phyloP scores from a whole-genome alignment of 2,113 vertebrate species.

The Seriola rivoliana region DNA sequence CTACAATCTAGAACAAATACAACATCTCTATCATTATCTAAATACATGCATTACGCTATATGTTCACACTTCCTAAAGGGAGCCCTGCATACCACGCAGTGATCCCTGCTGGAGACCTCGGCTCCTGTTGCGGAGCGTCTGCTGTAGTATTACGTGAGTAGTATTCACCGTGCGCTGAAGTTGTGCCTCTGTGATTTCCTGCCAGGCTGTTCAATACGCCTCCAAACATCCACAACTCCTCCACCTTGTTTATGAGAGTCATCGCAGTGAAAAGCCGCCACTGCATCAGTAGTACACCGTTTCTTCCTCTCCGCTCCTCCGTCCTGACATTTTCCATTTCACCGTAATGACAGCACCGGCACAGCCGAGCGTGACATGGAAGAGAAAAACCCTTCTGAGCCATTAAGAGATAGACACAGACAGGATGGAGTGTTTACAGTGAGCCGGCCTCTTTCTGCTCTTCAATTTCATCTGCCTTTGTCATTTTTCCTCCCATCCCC shows the following conservation, averaged over 20 bases:
- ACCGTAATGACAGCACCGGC: constrained; percentile 30
- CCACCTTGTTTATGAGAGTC: constrained; percentile 26
- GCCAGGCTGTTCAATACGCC: constrained; percentile 39
- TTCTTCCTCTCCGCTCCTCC: constrained; percentile 31
- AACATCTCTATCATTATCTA: background rate
- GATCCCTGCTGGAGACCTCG: constrained; percentile 27
- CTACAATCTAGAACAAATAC: too few species aligned
- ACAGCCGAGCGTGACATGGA: constrained; percentile 26
- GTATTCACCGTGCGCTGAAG: constrained; percentile 10
- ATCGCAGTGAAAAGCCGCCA: background rate
- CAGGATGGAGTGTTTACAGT: constrained; percentile 50
- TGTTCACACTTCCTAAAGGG: background rate
- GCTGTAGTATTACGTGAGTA: background rate
- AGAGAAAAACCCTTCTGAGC: constrained; percentile 55
- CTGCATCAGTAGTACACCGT: constrained; percentile 14
- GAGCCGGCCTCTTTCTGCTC: constrained; percentile 36
- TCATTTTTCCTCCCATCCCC: background rate
- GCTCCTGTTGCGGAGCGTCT: constrained; percentile 28
- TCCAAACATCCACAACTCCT: constrained; percentile 39
- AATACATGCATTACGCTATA: background rate
- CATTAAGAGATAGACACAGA: constrained; percentile 48
- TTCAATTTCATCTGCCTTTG: constrained; percentile 16
- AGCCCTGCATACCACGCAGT: background rate
- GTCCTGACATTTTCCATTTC: constrained; percentile 22
- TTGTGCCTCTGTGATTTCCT: constrained; percentile 34